Evolutionary conservation across 2,113 vertebrate genomes (phyloP).

Genomic region (Lampris incognitus): DNA sequence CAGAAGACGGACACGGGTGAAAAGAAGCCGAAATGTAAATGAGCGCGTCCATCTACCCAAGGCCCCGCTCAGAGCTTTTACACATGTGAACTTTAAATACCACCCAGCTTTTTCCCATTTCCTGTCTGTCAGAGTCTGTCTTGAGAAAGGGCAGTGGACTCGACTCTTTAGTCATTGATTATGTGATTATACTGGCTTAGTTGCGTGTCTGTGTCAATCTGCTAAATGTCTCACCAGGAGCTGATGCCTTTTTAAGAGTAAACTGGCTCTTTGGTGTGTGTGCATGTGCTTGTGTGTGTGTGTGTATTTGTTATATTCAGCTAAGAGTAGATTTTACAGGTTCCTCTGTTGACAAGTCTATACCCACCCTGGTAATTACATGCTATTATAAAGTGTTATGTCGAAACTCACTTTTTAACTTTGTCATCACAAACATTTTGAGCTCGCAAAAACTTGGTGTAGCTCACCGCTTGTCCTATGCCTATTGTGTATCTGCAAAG

Average conservation of each 20-base stretch:
- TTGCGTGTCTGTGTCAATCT: constrained; percentile 34
- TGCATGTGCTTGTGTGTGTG: no score
- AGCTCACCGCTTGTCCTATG: constrained; percentile 43
- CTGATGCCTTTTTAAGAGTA: constrained; percentile 1
- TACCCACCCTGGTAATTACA: no score
- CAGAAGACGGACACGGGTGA: constrained; percentile 44
- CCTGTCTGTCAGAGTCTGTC: constrained; percentile 54
- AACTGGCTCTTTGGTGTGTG: not conserved
- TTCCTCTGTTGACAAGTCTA: no score
- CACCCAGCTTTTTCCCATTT: constrained; percentile 55
- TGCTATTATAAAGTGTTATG: no score
- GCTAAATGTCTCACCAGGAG: constrained; percentile 37
- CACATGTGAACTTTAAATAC: constrained; percentile 77
- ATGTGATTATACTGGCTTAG: constrained; percentile 57
- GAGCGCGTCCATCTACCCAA: constrained; percentile 56
- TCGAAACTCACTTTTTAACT: no score
- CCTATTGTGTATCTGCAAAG: constrained; percentile 56
- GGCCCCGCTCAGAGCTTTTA: constrained; percentile 59
- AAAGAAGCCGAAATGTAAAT: constrained; percentile 73
- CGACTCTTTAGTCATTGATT: constrained; percentile 69
- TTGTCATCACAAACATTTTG: no score
- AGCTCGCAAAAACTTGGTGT: not conserved
- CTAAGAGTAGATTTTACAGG: no score
- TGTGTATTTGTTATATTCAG: no score
- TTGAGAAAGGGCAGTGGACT: constrained; percentile 65